These are phyloP conservation scores for Sinocyclocheilus rhinocerous DNA, from an alignment of 2,113 vertebrate genomes.

Conservation along the genomic window DNA sequence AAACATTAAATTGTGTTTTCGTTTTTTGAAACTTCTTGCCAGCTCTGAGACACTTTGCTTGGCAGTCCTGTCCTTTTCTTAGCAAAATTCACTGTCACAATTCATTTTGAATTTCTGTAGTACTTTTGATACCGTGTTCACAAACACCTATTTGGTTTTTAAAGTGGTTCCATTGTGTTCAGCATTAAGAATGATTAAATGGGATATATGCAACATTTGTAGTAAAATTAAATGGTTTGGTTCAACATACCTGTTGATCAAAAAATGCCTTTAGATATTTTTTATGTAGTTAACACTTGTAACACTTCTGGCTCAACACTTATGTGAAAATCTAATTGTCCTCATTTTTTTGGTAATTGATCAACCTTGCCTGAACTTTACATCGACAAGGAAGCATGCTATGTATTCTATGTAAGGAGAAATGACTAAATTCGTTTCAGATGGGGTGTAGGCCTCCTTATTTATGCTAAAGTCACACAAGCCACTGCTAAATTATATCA, in stretches of 20 bases:
- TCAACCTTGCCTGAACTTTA: background rate
- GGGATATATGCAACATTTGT: background rate
- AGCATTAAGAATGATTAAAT: background rate
- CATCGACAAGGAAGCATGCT: background rate
- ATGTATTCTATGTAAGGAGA: background rate
- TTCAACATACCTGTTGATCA: no score
- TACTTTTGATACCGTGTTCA: background rate
- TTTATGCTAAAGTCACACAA: background rate
- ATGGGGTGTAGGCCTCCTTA: background rate
- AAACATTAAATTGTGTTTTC: background rate
- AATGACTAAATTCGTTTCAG: background rate
- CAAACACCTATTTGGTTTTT: no score
- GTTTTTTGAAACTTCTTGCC: background rate
- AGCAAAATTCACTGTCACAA: background rate
- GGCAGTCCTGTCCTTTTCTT: background rate
- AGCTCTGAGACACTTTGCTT: background rate
- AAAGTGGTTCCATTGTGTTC: background rate
- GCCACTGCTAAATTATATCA: background rate
- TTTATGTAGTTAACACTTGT: background rate
- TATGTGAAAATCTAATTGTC: no score
- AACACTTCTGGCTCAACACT: no score
- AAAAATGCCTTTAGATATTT: background rate
- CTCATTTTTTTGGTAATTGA: background rate
- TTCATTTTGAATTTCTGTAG: background rate
- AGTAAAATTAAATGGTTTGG: no score